A percentile compares a stretch with the other conserved stretches of the same genome.
Evolutionary conservation across 1,140 invertebrate species (phyloP).

Genomic region (Proctacanthus coquilletti): DNA sequence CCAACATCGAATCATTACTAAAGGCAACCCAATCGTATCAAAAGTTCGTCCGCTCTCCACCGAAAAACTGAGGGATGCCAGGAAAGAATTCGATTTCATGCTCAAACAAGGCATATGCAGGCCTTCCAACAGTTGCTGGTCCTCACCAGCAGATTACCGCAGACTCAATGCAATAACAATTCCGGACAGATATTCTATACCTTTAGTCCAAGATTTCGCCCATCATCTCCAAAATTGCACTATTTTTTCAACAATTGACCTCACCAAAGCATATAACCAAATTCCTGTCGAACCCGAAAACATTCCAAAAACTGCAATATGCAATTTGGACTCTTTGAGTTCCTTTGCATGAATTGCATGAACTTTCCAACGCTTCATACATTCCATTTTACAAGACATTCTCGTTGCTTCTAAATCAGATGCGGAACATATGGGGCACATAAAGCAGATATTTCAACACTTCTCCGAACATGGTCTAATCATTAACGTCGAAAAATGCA

Average conservation of each 20-base stretch:
- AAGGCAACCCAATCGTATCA: no score
- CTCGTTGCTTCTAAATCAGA: no score
- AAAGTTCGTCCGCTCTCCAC: no score
- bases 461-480: constrained; percentile 13
- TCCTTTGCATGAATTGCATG: constrained; percentile 13
- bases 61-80: no score
- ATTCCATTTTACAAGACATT: no score
- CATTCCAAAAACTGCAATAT: constrained; percentile 28
- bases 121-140: no score
- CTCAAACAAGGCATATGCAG: no score
- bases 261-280: constrained; percentile 32
- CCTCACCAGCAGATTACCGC: constrained; percentile 33
- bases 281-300: constrained; percentile 21
- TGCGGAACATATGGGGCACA: constrained; percentile 18
- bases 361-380: constrained; percentile 35
- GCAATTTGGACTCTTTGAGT: constrained; percentile 12
- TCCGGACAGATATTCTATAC: constrained; percentile 34
- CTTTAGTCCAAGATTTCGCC: constrained; percentile 29
- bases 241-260: constrained; percentile 31
- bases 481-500: constrained; percentile 16
- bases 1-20: no score
- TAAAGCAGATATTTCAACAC: constrained; percentile 11
- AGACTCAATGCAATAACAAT: constrained; percentile 29
- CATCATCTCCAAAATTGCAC: no score
- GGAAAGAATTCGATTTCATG: no score